Base-by-base conservation (phyloP, 1,140 invertebrate species). In the Propsilocerus akamusi region DNA sequence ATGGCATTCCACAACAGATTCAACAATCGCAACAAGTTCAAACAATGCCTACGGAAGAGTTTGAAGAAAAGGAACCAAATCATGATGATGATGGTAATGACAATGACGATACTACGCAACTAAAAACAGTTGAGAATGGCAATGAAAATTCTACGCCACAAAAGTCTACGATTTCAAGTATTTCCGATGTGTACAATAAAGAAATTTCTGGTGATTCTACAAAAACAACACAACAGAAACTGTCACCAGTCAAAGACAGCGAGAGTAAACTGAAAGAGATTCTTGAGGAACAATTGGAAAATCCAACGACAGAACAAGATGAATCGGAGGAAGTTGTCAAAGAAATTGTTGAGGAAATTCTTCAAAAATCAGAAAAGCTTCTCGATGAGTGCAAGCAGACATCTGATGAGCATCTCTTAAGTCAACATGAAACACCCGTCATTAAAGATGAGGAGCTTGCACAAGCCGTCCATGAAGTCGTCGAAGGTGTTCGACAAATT, bases 331-430 rank as follows among this genome's bases (percentile, higher is more conserved):
- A 74, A 56, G 66, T 73, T 51, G 72, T 72, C 7, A 66, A 73
- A 53, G 72, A 75, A 41, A 74, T 77, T 53, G 71, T 78, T 51
- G 66, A 70, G 49, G 72, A 76, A 50, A 75, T 73, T 49, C 58
- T 75, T 7, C 62, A 70, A 17, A 72, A 70, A 52, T 75, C 69
- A 8, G 76, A 79, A 49, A 73, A 74, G 54, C 63, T 72, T 4
- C 51, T 78, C 11, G 63, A 69, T 26, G 59, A 69, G 25, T 67
- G 66, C 53, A 64, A 64, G 52, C 49, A 60, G 52, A 52, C 53
- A 5, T 57, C 59, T 5, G 63, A 66, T 32, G 61, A 63, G 48
- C 54, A 51, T 2, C 14, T 62, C 26, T 57, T 62, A 14, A 26
- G 46, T 30, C 34, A 46, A 24, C 25, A 46, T 26, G 30, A 50